Percentiles rank a stretch among this genome's conserved stretches.
Evolutionary conservation across 1,140 invertebrate genomes (phyloP).

Genomic region (Microplitis mediator): DNA sequence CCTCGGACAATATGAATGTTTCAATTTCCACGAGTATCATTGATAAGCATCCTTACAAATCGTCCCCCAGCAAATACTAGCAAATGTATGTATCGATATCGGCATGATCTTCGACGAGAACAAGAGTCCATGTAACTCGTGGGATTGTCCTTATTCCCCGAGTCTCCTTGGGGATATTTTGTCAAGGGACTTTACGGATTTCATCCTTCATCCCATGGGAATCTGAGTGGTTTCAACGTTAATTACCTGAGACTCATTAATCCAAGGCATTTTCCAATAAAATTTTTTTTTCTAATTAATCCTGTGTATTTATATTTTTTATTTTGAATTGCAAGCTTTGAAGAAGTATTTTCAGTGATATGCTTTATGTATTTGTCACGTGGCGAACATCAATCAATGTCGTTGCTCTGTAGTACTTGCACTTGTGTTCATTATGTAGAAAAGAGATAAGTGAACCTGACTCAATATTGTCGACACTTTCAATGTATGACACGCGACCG

Average conservation of each 20-base stretch:
- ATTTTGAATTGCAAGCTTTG: too few relatives aligned
- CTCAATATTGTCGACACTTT: neutral
- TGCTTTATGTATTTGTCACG: slow-evolving; percentile 33
- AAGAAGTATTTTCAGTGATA: too few relatives aligned
- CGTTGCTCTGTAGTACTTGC: neutral
- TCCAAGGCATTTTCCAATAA: neutral
- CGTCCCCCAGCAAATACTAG: neutral
- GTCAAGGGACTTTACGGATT: slow-evolving; percentile 47
- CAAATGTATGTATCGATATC: slow-evolving; percentile 17
- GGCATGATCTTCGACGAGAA: neutral
- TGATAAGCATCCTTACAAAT: slow-evolving; percentile 42
- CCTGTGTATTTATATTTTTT: neutral
- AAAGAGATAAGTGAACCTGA: slow-evolving; percentile 34
- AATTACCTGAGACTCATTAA: slow-evolving; percentile 51
- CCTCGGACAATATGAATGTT: slow-evolving; percentile 6
- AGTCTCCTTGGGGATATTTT: slow-evolving; percentile 25
- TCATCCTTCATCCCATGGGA: slow-evolving; percentile 42
- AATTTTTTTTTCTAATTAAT: too few relatives aligned
- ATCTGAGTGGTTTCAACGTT: slow-evolving; percentile 45
- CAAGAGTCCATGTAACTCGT: slow-evolving; percentile 11
- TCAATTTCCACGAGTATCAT: slow-evolving; percentile 46
- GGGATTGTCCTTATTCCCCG: slow-evolving; percentile 21
- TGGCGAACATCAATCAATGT: slow-evolving; percentile 48
- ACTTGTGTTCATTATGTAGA: neutral
- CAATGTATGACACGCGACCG: slow-evolving; percentile 43